These are phyloP conservation scores for Phainopepla nitens DNA, from an alignment of 2,113 vertebrate species.

Conservation along the genomic window DNA sequence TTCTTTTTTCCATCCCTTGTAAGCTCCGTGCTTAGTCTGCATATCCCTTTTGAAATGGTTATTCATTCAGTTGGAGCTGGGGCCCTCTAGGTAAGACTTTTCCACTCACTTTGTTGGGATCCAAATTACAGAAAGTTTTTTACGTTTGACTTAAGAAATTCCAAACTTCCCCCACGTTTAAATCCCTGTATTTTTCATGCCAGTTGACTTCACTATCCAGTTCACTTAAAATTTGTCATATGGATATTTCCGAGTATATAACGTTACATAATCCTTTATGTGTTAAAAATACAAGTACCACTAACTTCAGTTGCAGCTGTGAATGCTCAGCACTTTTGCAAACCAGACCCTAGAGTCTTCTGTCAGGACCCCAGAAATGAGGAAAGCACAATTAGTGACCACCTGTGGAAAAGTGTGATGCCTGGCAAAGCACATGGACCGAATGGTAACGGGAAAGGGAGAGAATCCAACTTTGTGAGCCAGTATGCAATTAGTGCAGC, in stretches of 20 bases:
- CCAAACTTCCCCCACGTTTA: conserved; percentile 6
- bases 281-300: conserved; percentile 13
- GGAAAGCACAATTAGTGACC: conserved; percentile 18
- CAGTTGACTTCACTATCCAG: conserved; percentile 18
- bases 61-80: neutral
- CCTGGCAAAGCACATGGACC: neutral
- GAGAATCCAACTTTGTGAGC: neutral
- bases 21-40: conserved; percentile 36
- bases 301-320: conserved; percentile 43
- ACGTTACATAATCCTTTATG: neutral
- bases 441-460: neutral
- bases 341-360: conserved; percentile 14
- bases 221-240: neutral
- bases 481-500: neutral
- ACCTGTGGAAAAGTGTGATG: conserved; percentile 56
- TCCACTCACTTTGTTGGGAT: neutral
- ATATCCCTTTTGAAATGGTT: neutral
- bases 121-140: conserved; percentile 3
- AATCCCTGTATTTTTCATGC: neutral
- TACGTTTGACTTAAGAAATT: conserved; percentile 12
- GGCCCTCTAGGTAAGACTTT: neutral
- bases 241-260: conserved; percentile 9
- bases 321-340: conserved; percentile 33
- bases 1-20: conserved; percentile 24
- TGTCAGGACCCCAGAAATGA: conserved; percentile 23